Percentiles rank a stretch among this genome's conserved stretches.
These are phyloP conservation scores for Peromyscus eremicus DNA, from an alignment of 2,797 vertebrate species.

Conservation along the genomic window DNA sequence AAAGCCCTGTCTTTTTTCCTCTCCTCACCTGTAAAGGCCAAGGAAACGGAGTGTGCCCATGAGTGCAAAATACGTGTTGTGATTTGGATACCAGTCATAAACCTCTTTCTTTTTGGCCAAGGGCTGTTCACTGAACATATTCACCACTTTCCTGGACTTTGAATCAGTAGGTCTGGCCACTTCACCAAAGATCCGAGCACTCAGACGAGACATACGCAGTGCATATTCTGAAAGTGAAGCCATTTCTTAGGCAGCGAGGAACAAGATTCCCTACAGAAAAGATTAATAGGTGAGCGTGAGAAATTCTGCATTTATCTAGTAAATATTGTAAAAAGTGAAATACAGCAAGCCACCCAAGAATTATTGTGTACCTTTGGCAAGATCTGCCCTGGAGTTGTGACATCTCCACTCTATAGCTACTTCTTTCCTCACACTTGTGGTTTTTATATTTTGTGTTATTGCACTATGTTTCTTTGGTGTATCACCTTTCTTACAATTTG, in stretches of 20 bases:
- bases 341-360: background rate
- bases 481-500: background rate
- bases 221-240: conserved; percentile 91
- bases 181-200: conserved; percentile 95
- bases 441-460: background rate
- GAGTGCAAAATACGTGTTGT: conserved; percentile 93
- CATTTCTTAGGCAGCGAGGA: conserved; percentile 80
- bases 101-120: conserved; percentile 92
- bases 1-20: background rate
- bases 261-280: conserved; percentile 38
- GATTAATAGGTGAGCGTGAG: conserved; percentile 4
- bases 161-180: conserved; percentile 92
- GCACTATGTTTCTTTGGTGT: background rate
- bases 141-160: conserved; percentile 95
- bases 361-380: background rate
- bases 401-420: background rate
- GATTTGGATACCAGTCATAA: conserved; percentile 96
- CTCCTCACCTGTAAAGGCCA: conserved; percentile 95
- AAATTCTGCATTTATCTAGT: conserved; percentile 6
- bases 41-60: conserved; percentile 93
- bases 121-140: conserved; percentile 94
- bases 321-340: conserved; percentile 15
- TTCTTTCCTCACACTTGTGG: background rate
- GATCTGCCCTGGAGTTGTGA: background rate
- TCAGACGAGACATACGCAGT: conserved; percentile 94